Conservation (phyloP, 1,140 invertebrate genomes). For the Tribolium castaneum region DNA sequence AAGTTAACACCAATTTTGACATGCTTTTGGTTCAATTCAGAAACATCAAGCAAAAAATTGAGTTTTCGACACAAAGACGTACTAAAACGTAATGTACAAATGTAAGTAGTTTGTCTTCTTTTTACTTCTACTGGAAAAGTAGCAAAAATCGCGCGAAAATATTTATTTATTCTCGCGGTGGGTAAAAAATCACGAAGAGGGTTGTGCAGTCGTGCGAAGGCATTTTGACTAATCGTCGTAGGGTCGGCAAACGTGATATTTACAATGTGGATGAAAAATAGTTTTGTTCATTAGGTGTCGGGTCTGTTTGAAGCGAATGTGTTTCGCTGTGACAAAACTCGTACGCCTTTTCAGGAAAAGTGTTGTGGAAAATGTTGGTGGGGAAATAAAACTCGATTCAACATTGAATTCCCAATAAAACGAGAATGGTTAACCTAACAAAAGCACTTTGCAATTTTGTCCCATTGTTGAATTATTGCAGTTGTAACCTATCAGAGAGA, state of each 20-base stretch:
- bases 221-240: neutral
- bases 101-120: no score
- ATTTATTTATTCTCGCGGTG: no score
- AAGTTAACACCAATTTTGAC: no score
- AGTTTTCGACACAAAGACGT: no score
- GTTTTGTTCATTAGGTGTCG: slow-evolving; percentile 1
- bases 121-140: no score
- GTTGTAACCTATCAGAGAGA: slow-evolving; percentile 9
- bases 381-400: slow-evolving; percentile 32
- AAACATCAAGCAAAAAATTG: no score
- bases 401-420: slow-evolving; percentile 28
- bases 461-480: slow-evolving; percentile 23
- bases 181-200: neutral
- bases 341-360: slow-evolving; percentile 14
- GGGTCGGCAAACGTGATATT: neutral
- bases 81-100: no score
- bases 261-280: neutral
- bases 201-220: neutral
- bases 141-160: no score
- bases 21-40: no score
- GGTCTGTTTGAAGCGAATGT: neutral
- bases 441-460: slow-evolving; percentile 27
- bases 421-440: slow-evolving; percentile 26
- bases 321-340: slow-evolving; percentile 7
- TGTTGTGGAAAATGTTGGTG: slow-evolving; percentile 29